Evolutionary conservation across 2,113 vertebrate genomes (phyloP), one percentile per base, ranked within the genome.

Genomic region (Podarcis cretensis): DNA sequence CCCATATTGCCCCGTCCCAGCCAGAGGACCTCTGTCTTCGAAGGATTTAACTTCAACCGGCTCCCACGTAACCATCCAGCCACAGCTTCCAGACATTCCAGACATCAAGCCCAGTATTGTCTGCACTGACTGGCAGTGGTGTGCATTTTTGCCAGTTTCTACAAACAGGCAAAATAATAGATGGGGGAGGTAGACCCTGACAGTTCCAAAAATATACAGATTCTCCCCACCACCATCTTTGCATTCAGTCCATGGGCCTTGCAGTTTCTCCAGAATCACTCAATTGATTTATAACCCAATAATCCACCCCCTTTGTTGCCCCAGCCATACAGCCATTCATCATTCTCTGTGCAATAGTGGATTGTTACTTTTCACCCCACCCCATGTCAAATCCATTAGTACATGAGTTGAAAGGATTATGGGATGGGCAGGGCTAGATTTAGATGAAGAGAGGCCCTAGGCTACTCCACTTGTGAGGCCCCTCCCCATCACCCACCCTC

Each of bases 241-340:
- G 1, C 73, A 85, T 69, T 66, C 91, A 71, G 79, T 90, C 87
- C 89, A 81, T 87, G 89, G 0, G n/a, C 84, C 73, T 85, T 92
- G 87, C 76, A 77, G 6, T 93, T 93, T 93, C 88, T 92, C 93
- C 91, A 83, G 87, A 88, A 85, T 40, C 86, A 79, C 69, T 91
- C 93, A 91, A 93, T 90, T 94, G 93, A 95, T 94, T 93, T 94
- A 93, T 94, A 91, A 89, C 93, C 92, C 81, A 83, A 88, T 91
- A 91, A 93, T 94, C 71, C 85, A 89, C 32, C 0, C 92, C 91
- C 91, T 90, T 94, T 79, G 3, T 93, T 93, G 92, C 89, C 80
- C 0, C 0, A 82, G 76, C 88, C 2, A 20, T 83, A 40, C 3
- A 40, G 89, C 13, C 89, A 89, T 95, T 89, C 84, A 92, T 94